phyloP scores from a whole-genome alignment of 2,113 vertebrate species.

The Danionella cerebrum region DNA sequence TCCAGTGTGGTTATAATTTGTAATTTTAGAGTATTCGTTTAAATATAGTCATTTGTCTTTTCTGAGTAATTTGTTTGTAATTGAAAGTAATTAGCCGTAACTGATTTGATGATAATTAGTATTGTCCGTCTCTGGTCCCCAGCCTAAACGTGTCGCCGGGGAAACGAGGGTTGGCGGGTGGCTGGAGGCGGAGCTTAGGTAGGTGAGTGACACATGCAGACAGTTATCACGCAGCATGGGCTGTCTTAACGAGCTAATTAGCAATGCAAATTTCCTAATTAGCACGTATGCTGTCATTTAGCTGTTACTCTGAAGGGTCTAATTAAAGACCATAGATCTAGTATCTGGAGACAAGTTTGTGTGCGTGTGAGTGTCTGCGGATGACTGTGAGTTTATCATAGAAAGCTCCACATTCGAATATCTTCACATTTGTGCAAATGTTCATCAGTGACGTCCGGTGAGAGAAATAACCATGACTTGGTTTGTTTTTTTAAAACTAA shows the following conservation, averaged over 20 bases:
- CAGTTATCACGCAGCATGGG: slow-evolving; percentile 40
- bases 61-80: slow-evolving; percentile 26
- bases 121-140: slow-evolving; percentile 45
- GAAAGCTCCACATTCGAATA: slow-evolving; percentile 2
- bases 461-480: too few species aligned
- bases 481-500: too few species aligned
- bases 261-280: slow-evolving; percentile 32
- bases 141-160: slow-evolving; percentile 41
- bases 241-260: slow-evolving; percentile 39
- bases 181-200: slow-evolving; percentile 47
- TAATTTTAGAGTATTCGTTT: slow-evolving; percentile 1
- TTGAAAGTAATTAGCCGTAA: slow-evolving; percentile 33
- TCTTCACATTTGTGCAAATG: background rate
- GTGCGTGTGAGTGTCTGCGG: slow-evolving; percentile 10
- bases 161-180: slow-evolving; percentile 41
- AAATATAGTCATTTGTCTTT: slow-evolving; percentile 21
- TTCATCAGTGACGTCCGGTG: too few species aligned
- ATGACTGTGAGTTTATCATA: slow-evolving; percentile 33
- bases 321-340: slow-evolving; percentile 31
- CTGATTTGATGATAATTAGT: slow-evolving; percentile 42
- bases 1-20: slow-evolving; percentile 14
- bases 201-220: slow-evolving; percentile 43
- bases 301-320: slow-evolving; percentile 17
- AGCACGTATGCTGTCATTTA: slow-evolving; percentile 35
- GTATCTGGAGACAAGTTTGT: slow-evolving; percentile 21